Percentiles rank a stretch among this genome's conserved stretches.
Evolutionary conservation across 2,888 invertebrate species (phyloP).

Genomic region (Anoplius nigerrimus): DNA sequence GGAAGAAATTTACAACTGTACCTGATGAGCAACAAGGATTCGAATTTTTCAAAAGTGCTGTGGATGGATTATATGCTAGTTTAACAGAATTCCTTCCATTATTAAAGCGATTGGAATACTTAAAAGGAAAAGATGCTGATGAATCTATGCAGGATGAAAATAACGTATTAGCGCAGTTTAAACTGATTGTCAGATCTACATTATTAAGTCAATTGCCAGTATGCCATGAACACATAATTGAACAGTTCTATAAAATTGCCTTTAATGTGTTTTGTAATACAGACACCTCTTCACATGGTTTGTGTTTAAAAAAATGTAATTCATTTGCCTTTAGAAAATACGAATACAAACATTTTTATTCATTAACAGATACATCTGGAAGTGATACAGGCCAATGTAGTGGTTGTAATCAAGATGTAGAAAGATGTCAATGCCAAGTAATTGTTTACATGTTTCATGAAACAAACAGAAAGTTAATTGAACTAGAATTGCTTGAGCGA

Average conservation of each 20-base stretch:
- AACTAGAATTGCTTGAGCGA: slow-evolving; percentile 87
- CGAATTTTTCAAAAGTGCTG: slow-evolving; percentile 81
- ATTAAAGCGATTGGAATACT: slow-evolving; percentile 77
- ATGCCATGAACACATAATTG: slow-evolving; percentile 82
- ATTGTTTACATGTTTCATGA: slow-evolving; percentile 85
- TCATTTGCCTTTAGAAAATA: neutral
- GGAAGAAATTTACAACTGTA: slow-evolving; percentile 79
- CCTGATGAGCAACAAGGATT: slow-evolving; percentile 79
- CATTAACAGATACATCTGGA: slow-evolving; percentile 74
- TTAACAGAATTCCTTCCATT: slow-evolving; percentile 78
- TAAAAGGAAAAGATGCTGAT: slow-evolving; percentile 61
- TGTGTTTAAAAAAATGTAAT: slow-evolving; percentile 2
- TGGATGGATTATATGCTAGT: slow-evolving; percentile 80
- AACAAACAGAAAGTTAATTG: slow-evolving; percentile 85
- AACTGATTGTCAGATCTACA: slow-evolving; percentile 81
- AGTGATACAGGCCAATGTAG: slow-evolving; percentile 81
- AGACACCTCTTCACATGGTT: slow-evolving; percentile 61
- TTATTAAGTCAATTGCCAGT: slow-evolving; percentile 84
- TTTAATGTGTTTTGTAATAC: slow-evolving; percentile 82
- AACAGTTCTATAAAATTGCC: slow-evolving; percentile 86
- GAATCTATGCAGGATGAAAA: slow-evolving; percentile 77
- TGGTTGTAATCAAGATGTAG: slow-evolving; percentile 83
- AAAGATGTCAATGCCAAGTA: slow-evolving; percentile 80
- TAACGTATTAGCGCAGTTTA: slow-evolving; percentile 79
- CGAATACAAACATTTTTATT: neutral